Percentiles rank a stretch among this genome's conserved stretches.
These are phyloP conservation scores for Poeciliopsis prolifica DNA, from an alignment of 2,113 vertebrate genomes.

Conservation along the genomic window DNA sequence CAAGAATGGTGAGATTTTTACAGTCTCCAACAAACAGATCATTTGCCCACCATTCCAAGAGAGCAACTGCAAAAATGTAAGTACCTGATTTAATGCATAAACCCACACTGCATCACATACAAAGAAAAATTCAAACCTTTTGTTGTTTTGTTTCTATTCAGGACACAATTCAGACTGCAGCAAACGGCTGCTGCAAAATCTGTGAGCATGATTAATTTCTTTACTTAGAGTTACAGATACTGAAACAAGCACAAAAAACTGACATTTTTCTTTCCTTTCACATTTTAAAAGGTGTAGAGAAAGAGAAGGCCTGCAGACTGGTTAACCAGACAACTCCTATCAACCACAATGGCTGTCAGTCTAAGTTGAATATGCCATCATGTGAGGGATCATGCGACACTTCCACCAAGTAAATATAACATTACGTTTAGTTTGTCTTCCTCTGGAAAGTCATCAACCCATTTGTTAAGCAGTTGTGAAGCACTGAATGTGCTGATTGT, in stretches of 20 bases:
- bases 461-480: not conserved
- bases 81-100: constrained; percentile 35
- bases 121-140: not conserved
- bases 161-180: constrained; percentile 83
- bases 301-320: constrained; percentile 70
- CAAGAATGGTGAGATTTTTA: constrained; percentile 68
- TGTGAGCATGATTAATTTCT: constrained; percentile 83
- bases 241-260: constrained; percentile 1
- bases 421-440: not conserved
- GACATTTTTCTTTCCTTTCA: not conserved
- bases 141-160: constrained; percentile 50
- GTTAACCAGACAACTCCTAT: constrained; percentile 53
- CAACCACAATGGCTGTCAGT: constrained; percentile 62
- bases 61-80: constrained; percentile 82
- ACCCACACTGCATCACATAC: not conserved
- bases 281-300: constrained; percentile 72
- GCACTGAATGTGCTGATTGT: not conserved
- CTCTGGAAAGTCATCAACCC: not conserved
- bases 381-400: constrained; percentile 90
- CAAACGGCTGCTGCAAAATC: constrained; percentile 88
- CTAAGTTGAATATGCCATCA: constrained; percentile 75
- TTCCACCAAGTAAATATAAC: constrained; percentile 80
- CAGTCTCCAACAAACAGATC: constrained; percentile 76
- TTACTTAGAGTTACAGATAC: not conserved
- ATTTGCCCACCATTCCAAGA: constrained; percentile 84